phyloP scores from a whole-genome alignment of 2,113 vertebrate genomes.

The Guaruba guarouba region DNA sequence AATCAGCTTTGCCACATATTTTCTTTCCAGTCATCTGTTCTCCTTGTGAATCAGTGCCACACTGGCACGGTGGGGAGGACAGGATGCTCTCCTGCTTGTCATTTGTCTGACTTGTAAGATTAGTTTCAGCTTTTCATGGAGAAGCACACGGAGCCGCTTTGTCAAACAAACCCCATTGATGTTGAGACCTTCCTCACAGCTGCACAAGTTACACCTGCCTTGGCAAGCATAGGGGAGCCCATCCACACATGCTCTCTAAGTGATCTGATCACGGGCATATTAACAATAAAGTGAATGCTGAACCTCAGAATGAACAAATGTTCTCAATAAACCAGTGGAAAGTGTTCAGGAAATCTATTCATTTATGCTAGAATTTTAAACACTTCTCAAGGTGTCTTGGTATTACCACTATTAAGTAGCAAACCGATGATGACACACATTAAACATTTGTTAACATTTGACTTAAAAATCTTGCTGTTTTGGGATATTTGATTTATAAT shows the following conservation, averaged over 20 bases:
- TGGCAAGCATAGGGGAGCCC: fast-evolving
- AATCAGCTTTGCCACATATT: background rate
- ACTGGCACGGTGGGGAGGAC: background rate
- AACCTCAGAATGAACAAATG: background rate
- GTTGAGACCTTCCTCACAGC: background rate
- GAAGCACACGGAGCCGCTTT: background rate
- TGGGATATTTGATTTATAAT: background rate
- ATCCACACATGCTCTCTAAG: fast-evolving
- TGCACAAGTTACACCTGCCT: background rate
- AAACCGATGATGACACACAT: background rate
- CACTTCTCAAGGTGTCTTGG: background rate
- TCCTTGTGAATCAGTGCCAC: background rate
- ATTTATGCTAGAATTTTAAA: background rate
- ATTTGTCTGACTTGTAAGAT: background rate
- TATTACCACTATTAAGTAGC: background rate
- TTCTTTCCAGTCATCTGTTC: background rate
- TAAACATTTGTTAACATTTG: background rate
- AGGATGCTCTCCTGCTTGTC: background rate
- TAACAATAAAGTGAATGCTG: background rate
- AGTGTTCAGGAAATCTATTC: background rate
- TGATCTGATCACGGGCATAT: fast-evolving
- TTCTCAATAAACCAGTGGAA: background rate
- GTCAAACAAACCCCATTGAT: background rate
- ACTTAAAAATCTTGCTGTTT: background rate
- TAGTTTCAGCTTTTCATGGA: background rate